Conservation (phyloP, 2,797 vertebrate genomes). For the Myotis pilosus region DNA sequence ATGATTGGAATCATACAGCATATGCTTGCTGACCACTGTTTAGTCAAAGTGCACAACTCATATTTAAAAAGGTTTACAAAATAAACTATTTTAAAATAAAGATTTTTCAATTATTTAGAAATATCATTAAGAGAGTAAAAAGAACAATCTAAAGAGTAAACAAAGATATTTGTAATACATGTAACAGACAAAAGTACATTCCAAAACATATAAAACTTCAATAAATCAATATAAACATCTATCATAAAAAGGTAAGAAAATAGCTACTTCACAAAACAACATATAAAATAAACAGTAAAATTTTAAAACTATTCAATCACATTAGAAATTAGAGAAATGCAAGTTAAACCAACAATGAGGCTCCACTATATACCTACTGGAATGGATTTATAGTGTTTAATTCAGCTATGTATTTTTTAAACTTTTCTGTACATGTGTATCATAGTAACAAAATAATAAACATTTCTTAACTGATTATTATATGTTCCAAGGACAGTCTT, state of each 20-base stretch:
- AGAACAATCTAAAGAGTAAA: neutral
- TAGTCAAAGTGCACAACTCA: neutral
- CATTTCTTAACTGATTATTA: neutral
- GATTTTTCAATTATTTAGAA: neutral
- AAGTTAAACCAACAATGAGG: neutral
- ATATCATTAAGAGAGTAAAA: neutral
- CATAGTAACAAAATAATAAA: neutral
- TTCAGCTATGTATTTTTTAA: neutral
- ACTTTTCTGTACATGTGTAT: neutral
- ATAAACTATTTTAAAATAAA: conserved; percentile 1
- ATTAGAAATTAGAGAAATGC: neutral
- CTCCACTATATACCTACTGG: neutral
- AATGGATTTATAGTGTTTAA: neutral
- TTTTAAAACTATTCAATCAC: neutral
- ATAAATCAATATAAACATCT: neutral
- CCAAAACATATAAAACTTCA: neutral
- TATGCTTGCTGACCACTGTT: neutral
- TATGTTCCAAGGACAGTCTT: neutral
- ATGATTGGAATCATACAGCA: neutral
- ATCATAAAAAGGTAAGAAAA: neutral
- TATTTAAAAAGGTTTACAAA: neutral
- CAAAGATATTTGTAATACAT: neutral
- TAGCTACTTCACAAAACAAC: neutral
- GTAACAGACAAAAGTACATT: neutral
- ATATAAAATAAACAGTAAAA: neutral